Evolutionary conservation across 1,140 invertebrate genomes (phyloP), one percentile per base, ranked within the genome.

Genomic region (Galendromus occidentalis): DNA sequence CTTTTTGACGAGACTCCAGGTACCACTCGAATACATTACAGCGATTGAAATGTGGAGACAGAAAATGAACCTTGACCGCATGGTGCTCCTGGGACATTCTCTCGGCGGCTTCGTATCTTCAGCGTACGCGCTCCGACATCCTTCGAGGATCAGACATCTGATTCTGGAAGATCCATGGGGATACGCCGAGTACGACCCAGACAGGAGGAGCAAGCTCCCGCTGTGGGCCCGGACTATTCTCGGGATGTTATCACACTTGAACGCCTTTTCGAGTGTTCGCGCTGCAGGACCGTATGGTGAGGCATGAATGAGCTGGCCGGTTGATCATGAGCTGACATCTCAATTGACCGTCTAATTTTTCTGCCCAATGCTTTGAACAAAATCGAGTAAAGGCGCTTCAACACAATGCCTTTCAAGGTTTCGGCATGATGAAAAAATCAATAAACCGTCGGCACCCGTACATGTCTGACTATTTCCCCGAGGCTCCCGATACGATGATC

Each of bases 101-200:
- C 85, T 96, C 77, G 94, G 94, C 51, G 94, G 88, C 1, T 98
- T 87, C 78, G 79, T 98, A 42, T 87, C 89, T 2, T 83, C 87
- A n/a, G 85, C 90, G 0, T 98, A 97, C 78, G 82, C 90, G 0
- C 80, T 96, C 17, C 80, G 82, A 59, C 83, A 87, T 80, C 88
- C 89, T 6, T 80, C 87, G 64, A 81, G 84, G 70, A 86, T 98
- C 0, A 81, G 86, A 66, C 91, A 97, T 77, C 76, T 98, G 1
- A 86, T 98, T 69, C 77, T 98, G 25, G 90, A 89, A 0, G 95
- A 98, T 78, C 91, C 94, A 0, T 98, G 94, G 94, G 95, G 95
- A n/a, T 93, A 96, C 75, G 84, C 88, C 0, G 87, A 92, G 73
- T 82, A 29, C 9, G 51, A 59, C 9, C 14, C 51, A 14, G 33